Base-by-base conservation (phyloP, 2,113 vertebrate species). In the Bubo bubo region DNA sequence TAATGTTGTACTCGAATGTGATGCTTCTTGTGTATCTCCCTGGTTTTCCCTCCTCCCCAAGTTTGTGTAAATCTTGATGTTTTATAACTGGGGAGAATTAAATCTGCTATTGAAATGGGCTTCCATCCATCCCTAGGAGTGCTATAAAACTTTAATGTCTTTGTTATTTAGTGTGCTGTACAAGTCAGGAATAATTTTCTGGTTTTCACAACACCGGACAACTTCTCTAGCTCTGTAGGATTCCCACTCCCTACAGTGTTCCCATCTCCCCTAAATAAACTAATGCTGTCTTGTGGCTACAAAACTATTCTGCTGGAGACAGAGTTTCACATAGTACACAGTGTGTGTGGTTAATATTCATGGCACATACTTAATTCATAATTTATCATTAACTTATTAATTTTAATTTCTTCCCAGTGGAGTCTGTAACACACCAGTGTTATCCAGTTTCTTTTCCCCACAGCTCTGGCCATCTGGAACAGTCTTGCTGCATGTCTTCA, bases 131-230 rank as follows among this genome's bases (percentile, higher is more conserved):
- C 83, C 96, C 94, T 96, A 86, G 43, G 97, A 96, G 91, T 86
- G 64, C 92, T 68, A 88, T 97, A 96, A 97, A 97, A 94, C 88
- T 93, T 91, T 97, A 94, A 97, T 93, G 74, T 91, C 91, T 93
- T 88, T 94, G 87, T 96, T 97, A 97, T 96, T 97, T 96, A 97
- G 68, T 95, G 68, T 71, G 50, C 55, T 95, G 45, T 87, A 13
- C 90, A 96, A 79, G 84, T 91, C 90, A 93, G 92, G 68, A 94
- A 90, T 85, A 81, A 88, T 94, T 94, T 91, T 95, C 70, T 92
- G 66, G 17, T 95, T 94, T 91, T 87, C 95, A 91, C 74, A 79
- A 73, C 67, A 79, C 58, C 0, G 13, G 72, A 85, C 79, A 75
- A 50, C 76, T 90, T 94, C 76, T 96, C 93, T 82, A 80, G 66